These are phyloP conservation scores for Parapsyche elsis DNA, from an alignment of 1,140 invertebrate species.

Conservation along the genomic window DNA sequence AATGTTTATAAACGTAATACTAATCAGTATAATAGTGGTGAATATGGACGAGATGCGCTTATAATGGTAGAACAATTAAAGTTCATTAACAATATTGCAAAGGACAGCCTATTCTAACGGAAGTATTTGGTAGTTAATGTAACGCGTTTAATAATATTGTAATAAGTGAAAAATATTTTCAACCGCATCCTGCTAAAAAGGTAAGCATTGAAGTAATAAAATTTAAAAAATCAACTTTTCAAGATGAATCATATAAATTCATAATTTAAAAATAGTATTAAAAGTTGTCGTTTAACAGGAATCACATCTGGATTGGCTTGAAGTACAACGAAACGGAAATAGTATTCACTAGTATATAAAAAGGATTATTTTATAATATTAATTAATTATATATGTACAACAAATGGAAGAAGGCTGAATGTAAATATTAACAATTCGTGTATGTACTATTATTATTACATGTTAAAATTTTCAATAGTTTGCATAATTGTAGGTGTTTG, in stretches of 20 bases:
- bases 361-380: constrained; percentile 43
- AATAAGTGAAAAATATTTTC: too few relatives aligned
- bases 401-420: background rate
- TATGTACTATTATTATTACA: background rate
- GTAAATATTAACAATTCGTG: constrained; percentile 13
- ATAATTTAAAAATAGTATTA: too few relatives aligned
- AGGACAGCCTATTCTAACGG: too few relatives aligned
- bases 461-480: too few relatives aligned
- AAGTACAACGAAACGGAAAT: constrained; percentile 54
- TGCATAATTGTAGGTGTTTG: too few relatives aligned
- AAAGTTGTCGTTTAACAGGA: constrained; percentile 49
- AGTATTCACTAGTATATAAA: constrained; percentile 51
- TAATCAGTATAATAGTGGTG: background rate
- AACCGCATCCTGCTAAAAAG: too few relatives aligned
- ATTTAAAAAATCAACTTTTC: too few relatives aligned
- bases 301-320: constrained; percentile 53
- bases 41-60: constrained; percentile 14
- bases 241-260: background rate
- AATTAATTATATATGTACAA: background rate
- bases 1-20: constrained; percentile 25
- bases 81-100: constrained; percentile 2
- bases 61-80: constrained; percentile 14
- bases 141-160: too few relatives aligned
- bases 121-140: too few relatives aligned
- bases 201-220: too few relatives aligned